Evolutionary conservation across 2,797 vertebrate genomes (phyloP), one percentile per base, ranked within the genome.

Genomic region (Carduelis carduelis): DNA sequence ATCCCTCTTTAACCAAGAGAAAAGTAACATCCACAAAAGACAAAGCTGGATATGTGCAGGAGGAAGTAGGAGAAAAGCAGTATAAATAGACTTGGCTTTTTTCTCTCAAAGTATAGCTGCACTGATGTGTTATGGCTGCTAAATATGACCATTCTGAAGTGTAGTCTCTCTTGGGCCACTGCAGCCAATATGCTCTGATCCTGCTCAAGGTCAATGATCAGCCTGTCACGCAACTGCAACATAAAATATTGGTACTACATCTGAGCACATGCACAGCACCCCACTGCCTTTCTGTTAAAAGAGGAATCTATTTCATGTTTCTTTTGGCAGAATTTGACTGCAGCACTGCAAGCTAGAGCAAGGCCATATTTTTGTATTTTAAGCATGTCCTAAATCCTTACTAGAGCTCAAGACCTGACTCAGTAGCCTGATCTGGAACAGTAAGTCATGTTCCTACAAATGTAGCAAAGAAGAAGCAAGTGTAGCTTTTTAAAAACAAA

Each of bases 1-100:
- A 82, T 9, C 19, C 18, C 13, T 46, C 24, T n/a, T 24, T 16
- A 84, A 56, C 15, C 26, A 53, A 41, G 47, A 63, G 13, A 5
- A 56, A 82, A 74, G 21, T 49, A 37, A 41, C 23, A 52, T 8
- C 16, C 32, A 76, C 28, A 65, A 77, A 77, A 28, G 30, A 37
- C 0, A 0, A 75, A 65, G 47, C 0, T n/a, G 14, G 35, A 57
- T 22, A 24, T 0, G 0, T 23, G 37, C 59, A 87, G 16, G 8
- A 84, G 4, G 76, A 86, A 86, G 46, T 2, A 68, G 11, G 34
- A 84, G 44, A 88, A 20, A 41, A 35, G 32, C 19, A 61, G 6
- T 20, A 44, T 20, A 27, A 56, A 52, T 8, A 90, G 18, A 24
- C 9, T 26, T 28, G 14, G 34, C 5, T 84, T 81, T 57, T 61